These are phyloP conservation scores for Blastobasis lacticolella DNA, from an alignment of 2,888 invertebrate species.

Conservation along the genomic window DNA sequence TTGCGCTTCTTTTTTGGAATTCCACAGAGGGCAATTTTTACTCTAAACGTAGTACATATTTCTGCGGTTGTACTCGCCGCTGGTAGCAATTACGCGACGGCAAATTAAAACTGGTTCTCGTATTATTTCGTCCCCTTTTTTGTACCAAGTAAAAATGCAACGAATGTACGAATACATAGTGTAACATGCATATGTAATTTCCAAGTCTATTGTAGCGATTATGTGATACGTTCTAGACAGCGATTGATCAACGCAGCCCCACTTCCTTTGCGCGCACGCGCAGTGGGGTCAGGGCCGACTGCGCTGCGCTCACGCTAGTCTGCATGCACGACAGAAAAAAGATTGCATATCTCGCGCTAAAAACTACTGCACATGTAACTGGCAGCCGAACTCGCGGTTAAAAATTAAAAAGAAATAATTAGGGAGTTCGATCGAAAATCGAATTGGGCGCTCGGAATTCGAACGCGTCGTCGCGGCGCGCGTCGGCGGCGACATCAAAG, in stretches of 20 bases:
- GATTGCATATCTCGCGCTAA: slow-evolving; percentile 1
- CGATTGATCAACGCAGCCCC: slow-evolving; percentile 23
- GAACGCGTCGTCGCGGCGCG: slow-evolving; percentile 16
- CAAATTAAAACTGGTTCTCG: slow-evolving; percentile 10
- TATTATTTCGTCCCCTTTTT: neutral
- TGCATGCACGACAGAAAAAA: slow-evolving; percentile 6
- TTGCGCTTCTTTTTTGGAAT: slow-evolving; percentile 5
- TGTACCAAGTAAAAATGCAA: neutral
- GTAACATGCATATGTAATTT: neutral
- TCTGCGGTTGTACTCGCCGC: slow-evolving; percentile 1
- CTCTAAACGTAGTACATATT: slow-evolving; percentile 7
- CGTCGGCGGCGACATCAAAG: slow-evolving; percentile 53
- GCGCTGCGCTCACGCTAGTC: slow-evolving; percentile 7
- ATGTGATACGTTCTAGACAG: slow-evolving; percentile 19
- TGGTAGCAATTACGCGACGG: slow-evolving; percentile 4
- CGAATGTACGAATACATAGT: too few species aligned
- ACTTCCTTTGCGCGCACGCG: slow-evolving; percentile 21
- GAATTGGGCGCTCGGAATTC: slow-evolving; percentile 30
- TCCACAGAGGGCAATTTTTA: slow-evolving; percentile 4
- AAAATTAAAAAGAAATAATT: slow-evolving; percentile 2
- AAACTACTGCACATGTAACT: neutral
- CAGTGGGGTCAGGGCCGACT: slow-evolving; percentile 38
- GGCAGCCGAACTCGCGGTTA: neutral
- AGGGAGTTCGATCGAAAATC: slow-evolving; percentile 31
- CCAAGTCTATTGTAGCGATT: slow-evolving; percentile 4